These are phyloP conservation scores for Aphrophora alni DNA, from an alignment of 2,888 invertebrate genomes.

Conservation along the genomic window DNA sequence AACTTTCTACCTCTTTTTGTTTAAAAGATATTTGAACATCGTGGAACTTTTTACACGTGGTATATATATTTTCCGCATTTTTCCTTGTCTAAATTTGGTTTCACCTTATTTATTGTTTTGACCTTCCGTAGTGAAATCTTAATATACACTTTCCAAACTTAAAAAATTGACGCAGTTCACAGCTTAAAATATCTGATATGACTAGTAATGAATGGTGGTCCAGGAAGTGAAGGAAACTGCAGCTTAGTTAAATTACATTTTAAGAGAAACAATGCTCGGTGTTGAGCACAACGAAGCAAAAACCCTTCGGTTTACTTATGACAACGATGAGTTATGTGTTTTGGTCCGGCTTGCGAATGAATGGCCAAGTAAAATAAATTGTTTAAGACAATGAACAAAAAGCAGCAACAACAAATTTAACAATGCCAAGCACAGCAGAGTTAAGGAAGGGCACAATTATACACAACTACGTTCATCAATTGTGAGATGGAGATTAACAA, in stretches of 20 bases:
- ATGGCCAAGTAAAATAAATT: conserved; percentile 23
- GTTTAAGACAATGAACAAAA: conserved; percentile 32
- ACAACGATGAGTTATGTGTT: conserved; percentile 5
- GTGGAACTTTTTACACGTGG: too few relatives aligned
- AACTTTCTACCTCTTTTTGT: too few relatives aligned
- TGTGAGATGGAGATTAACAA: conserved; percentile 23
- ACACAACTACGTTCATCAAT: conserved; percentile 38
- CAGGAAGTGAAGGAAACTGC: neutral
- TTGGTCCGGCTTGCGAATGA: neutral
- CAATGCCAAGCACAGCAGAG: conserved; percentile 28
- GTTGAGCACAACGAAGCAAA: neutral
- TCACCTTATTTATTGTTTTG: too few relatives aligned
- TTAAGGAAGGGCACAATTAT: conserved; percentile 35
- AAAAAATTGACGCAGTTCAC: too few relatives aligned
- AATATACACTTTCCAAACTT: too few relatives aligned
- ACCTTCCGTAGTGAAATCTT: too few relatives aligned
- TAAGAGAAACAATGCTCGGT: neutral
- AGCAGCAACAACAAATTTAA: conserved; percentile 32
- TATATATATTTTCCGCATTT: too few relatives aligned
- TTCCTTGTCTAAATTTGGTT: too few relatives aligned
- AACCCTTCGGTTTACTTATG: conserved; percentile 4
- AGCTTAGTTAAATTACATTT: conserved; percentile 1
- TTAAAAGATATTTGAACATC: too few relatives aligned
- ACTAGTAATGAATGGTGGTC: neutral
- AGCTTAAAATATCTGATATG: too few relatives aligned